Conservation (phyloP, 1,140 invertebrate species). For the Calosoma granatense region DNA sequence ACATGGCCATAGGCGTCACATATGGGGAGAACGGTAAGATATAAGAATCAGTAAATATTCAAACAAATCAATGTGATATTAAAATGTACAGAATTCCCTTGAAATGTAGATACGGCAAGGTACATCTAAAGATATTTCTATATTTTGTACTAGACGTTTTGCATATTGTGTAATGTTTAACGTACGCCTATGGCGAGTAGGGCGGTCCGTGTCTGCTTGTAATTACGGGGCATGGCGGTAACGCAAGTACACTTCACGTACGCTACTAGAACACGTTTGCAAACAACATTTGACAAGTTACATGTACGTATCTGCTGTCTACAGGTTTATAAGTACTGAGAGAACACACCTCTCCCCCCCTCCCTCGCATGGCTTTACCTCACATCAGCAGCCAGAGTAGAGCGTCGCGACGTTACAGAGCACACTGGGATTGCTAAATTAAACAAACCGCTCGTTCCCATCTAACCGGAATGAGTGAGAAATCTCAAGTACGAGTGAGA, state of each 20-base stretch:
- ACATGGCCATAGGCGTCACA: neutral
- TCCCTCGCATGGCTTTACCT: neutral
- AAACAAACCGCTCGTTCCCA: constrained; percentile 1
- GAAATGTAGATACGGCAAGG: no score
- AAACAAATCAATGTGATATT: no score
- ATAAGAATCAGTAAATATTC: no score
- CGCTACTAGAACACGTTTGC: constrained; percentile 3
- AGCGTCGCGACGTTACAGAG: neutral
- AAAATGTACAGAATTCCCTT: no score
- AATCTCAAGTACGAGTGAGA: no score
- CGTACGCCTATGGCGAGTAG: neutral
- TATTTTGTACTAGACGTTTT: no score
- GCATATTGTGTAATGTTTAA: constrained; percentile 2
- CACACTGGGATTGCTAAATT: constrained; percentile 2
- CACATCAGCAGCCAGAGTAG: neutral
- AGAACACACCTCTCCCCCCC: neutral
- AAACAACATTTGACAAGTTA: constrained; percentile 7
- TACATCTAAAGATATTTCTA: no score
- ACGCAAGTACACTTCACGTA: neutral
- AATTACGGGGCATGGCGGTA: constrained; percentile 1
- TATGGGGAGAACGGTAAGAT: no score
- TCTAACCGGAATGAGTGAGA: no score
- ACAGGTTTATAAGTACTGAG: neutral
- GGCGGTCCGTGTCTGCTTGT: neutral
- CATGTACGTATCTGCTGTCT: constrained; percentile 1